Percentiles rank a stretch among this genome's conserved stretches.
These are phyloP conservation scores for Vireo altiloquus DNA, from an alignment of 2,113 vertebrate species.

Conservation along the genomic window DNA sequence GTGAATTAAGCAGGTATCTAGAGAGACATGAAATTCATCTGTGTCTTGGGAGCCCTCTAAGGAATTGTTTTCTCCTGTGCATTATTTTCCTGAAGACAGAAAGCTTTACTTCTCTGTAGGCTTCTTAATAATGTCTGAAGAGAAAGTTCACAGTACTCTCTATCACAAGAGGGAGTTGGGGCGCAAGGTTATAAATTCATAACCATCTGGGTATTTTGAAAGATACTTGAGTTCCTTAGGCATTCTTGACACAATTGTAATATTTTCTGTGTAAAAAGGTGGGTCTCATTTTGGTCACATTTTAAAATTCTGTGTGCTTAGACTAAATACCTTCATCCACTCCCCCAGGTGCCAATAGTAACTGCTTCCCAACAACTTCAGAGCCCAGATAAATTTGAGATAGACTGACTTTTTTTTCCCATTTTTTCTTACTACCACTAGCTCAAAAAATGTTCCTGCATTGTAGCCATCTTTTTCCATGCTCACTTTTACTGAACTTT, in stretches of 20 bases:
- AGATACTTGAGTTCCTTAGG: background rate
- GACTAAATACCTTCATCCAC: background rate
- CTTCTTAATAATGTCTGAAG: background rate
- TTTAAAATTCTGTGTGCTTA: background rate
- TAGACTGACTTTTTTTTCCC: background rate
- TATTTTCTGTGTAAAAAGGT: background rate
- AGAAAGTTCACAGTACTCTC: background rate
- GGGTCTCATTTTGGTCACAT: background rate
- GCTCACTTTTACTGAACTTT: background rate
- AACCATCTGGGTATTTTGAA: background rate
- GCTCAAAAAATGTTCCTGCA: background rate
- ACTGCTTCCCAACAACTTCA: background rate
- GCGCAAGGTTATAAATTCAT: background rate
- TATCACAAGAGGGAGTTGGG: background rate
- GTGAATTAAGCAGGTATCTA: background rate
- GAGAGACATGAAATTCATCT: background rate
- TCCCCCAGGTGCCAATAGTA: background rate
- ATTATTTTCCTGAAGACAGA: background rate
- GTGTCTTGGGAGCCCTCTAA: background rate
- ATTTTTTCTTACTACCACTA: background rate
- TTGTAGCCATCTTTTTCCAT: background rate
- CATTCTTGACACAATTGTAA: background rate
- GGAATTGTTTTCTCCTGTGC: background rate
- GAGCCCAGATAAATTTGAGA: background rate
- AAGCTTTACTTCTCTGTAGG: background rate